Base-by-base conservation (phyloP, 2,888 invertebrate species). In the Ypsolopha sequella region DNA sequence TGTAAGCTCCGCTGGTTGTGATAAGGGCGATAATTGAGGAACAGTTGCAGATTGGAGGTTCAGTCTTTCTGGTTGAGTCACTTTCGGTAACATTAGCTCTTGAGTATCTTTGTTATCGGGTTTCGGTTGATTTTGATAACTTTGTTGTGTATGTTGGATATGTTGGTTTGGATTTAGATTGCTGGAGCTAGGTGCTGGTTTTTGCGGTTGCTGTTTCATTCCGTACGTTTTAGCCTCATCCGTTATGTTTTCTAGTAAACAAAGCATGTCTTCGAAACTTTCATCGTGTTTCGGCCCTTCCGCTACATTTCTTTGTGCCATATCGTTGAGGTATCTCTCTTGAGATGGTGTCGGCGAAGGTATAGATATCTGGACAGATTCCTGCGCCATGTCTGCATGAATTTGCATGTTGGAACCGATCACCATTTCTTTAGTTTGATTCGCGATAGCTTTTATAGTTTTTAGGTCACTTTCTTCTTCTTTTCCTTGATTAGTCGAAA, bases 1-100 rank as follows among this genome's bases (percentile, higher is more conserved):
- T 10, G 92, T 91, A 48, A 92, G 73, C 65, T 93, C 92, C 1
- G 91, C 89, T 0, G 92, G 92, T 65, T 92, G 92, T 0, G 92
- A 92, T 1, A 93, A 68, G 0, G 92, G 92, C 0, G 92, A 92
- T 33, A 92, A 71, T 65, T 92, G 92, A 0, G 92, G 91, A 48
- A 91, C 86, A 0, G 88, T 84, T 6, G 89, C 86, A 0, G 89
- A 82, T 55, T 87, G 80, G 51, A 87, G 61, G 10, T 60, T 79
- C 58, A 68, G 61, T 60, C 66, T 70, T 50, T 84, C 84, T 6
- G 72, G 68, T 53, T 82, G 82, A 43, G 76, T 65, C 58, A 33
- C 11, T 33, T 14, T 72, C 24, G 24, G 24, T 24, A 24, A 24
- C 54, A 60, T 68, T 67, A 58, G 73, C 51, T 81, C 81, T 55